phyloP scores from a whole-genome alignment of 2,888 invertebrate species.

The Cephus rjabovi region DNA sequence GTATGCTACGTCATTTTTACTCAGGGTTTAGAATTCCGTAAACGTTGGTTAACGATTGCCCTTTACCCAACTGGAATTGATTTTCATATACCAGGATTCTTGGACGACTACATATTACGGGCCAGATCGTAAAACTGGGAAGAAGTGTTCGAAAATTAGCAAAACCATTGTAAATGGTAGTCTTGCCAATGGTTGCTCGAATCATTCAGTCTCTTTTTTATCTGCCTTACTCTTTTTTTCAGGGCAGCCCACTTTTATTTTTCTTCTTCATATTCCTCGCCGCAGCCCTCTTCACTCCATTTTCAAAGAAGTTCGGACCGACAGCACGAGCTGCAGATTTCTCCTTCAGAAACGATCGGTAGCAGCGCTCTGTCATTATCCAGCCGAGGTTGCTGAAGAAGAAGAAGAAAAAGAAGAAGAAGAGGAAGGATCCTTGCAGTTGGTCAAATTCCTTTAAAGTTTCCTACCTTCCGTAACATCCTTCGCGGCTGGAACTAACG shows the following conservation, averaged over 20 bases:
- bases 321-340: not conserved
- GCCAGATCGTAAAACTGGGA: slow-evolving; percentile 35
- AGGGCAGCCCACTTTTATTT: not conserved
- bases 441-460: not conserved
- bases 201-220: not conserved
- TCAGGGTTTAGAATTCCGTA: not conserved
- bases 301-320: not conserved
- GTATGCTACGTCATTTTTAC: not conserved
- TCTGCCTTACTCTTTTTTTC: not conserved
- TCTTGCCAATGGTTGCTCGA: slow-evolving; percentile 28
- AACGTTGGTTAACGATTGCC: not conserved
- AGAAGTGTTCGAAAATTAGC: slow-evolving; percentile 46
- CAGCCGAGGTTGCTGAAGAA: not conserved
- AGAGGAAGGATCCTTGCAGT: not conserved
- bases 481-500: slow-evolving; percentile 21
- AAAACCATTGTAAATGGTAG: slow-evolving; percentile 51
- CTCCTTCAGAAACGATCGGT: not conserved
- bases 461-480: not conserved
- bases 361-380: not conserved
- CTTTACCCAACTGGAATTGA: slow-evolving; percentile 17
- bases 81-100: slow-evolving; percentile 30
- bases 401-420: not conserved
- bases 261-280: not conserved
- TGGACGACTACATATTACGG: slow-evolving; percentile 27
- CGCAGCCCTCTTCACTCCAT: not conserved